Conservation (phyloP, 1,140 invertebrate genomes). For the Grapholita molesta region DNA sequence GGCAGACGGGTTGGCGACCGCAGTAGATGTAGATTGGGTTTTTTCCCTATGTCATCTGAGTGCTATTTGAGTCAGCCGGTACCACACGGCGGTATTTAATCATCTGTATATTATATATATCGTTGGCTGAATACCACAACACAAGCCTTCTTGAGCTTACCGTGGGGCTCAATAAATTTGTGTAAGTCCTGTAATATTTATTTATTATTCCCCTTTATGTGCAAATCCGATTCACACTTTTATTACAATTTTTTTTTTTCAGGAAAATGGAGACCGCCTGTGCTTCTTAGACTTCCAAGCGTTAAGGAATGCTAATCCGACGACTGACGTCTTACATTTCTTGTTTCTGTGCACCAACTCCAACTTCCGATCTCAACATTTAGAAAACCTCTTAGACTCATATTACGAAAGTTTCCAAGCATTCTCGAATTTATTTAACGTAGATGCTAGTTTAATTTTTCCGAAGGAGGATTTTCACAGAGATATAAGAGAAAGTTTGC, state of each 20-base stretch:
- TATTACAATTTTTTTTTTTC: constrained; percentile 29
- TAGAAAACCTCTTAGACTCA: constrained; percentile 36
- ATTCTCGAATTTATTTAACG: constrained; percentile 43
- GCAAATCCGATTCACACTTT: too few species aligned
- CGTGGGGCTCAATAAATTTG: too few species aligned
- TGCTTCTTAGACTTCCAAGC: constrained; percentile 67
- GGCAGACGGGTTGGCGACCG: too few species aligned
- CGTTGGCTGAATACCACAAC: too few species aligned
- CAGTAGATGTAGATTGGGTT: too few species aligned
- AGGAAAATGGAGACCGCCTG: constrained; percentile 42
- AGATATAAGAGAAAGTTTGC: constrained; percentile 42
- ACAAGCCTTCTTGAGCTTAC: too few species aligned
- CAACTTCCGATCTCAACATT: constrained; percentile 52
- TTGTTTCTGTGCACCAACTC: constrained; percentile 58
- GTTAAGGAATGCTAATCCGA: constrained; percentile 53
- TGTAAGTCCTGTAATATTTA: too few species aligned
- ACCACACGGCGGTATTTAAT: too few species aligned
- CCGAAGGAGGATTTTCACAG: constrained; percentile 41
- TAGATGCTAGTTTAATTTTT: constrained; percentile 43
- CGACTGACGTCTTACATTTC: constrained; percentile 58
- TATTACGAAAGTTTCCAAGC: constrained; percentile 52
- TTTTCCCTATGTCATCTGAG: too few species aligned
- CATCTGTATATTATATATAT: too few species aligned
- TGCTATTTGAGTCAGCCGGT: too few species aligned
- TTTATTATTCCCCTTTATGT: too few species aligned